Evolutionary conservation across 2,113 vertebrate species (phyloP).

Genomic region (Apus apus): DNA sequence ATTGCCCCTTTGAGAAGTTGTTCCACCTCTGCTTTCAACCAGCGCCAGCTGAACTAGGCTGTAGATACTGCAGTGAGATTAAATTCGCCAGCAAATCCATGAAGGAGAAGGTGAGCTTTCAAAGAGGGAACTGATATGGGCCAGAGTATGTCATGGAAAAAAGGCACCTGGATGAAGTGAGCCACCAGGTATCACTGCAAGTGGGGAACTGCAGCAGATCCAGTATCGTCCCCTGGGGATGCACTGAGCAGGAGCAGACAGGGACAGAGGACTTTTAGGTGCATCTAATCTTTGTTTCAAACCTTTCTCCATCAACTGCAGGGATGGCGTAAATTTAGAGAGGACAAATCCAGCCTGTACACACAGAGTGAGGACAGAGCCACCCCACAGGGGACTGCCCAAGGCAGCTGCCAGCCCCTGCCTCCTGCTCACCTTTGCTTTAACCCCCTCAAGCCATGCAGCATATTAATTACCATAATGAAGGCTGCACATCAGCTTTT

Average conservation of each 20-base stretch:
- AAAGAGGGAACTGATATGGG: background rate
- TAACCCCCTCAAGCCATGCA: background rate
- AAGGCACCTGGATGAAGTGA: background rate
- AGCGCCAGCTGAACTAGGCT: background rate
- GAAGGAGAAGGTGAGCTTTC: background rate
- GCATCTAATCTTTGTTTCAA: background rate
- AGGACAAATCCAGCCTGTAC: background rate
- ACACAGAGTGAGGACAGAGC: background rate
- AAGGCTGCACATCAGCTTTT: background rate
- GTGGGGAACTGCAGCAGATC: background rate
- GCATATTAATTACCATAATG: background rate
- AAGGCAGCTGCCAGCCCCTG: background rate
- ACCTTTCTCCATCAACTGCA: background rate
- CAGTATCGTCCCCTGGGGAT: background rate
- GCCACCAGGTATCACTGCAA: background rate
- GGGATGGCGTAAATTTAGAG: background rate
- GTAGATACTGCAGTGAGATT: background rate
- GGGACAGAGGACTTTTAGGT: rapidly evolving
- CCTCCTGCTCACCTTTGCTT: background rate
- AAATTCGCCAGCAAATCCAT: background rate
- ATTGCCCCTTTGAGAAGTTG: background rate
- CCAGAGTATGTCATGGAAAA: background rate
- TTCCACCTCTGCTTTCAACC: background rate
- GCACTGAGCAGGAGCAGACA: background rate
- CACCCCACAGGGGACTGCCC: rapidly evolving